These are phyloP conservation scores for Labrus mixtus DNA, from an alignment of 2,113 vertebrate species.

Conservation along the genomic window DNA sequence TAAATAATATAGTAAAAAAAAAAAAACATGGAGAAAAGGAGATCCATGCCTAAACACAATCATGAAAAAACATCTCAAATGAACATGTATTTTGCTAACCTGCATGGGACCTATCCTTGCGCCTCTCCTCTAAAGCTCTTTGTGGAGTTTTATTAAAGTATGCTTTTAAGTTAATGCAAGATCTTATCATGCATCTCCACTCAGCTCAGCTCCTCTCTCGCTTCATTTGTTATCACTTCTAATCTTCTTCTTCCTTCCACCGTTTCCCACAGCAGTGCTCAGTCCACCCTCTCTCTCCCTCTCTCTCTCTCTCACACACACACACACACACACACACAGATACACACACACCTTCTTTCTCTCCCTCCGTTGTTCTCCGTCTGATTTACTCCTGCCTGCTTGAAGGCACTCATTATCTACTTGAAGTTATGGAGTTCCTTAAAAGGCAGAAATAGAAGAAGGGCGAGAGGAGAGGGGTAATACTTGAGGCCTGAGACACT, in stretches of 20 bases:
- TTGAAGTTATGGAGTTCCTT: conserved; percentile 72
- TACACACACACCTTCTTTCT: conserved; percentile 53
- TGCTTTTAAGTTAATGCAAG: conserved; percentile 79
- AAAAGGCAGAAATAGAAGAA: conserved; percentile 81
- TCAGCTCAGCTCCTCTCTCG: conserved; percentile 56
- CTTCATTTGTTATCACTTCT: conserved; percentile 74
- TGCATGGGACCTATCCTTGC: conserved; percentile 32
- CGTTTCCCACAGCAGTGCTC: conserved; percentile 56
- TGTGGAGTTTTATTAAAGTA: conserved; percentile 76
- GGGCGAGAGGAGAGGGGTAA: conserved; percentile 45
- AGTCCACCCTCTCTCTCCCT: conserved; percentile 31
- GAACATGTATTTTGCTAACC: conserved; percentile 60
- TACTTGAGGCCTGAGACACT: conserved; percentile 63
- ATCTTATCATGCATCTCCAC: conserved; percentile 75
- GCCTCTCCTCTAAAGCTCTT: conserved; percentile 49
- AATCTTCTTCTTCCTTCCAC: conserved; percentile 73
- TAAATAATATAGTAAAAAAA: conserved; percentile 5
- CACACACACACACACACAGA: conserved; percentile 19
- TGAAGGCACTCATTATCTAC: conserved; percentile 80
- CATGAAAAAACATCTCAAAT: conserved; percentile 13
- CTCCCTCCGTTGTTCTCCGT: conserved; percentile 40
- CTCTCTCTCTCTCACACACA: conserved; percentile 42
- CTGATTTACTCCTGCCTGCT: conserved; percentile 70
- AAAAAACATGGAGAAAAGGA: conserved; percentile 12
- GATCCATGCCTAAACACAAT: conserved; percentile 8